These are phyloP conservation scores for Nothoprocta pentlandii DNA, from an alignment of 2,113 vertebrate species.

Conservation along the genomic window DNA sequence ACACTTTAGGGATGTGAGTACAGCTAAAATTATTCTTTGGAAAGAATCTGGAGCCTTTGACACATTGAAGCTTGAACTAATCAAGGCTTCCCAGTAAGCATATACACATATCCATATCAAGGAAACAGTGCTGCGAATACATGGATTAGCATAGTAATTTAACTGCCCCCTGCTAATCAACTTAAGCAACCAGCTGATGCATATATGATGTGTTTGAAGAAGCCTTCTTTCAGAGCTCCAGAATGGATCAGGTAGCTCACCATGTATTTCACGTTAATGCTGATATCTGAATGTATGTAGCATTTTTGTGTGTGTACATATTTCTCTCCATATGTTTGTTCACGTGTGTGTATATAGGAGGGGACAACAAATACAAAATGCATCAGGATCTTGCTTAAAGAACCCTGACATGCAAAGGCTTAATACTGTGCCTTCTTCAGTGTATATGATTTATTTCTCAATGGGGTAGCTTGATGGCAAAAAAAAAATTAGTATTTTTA, in stretches of 20 bases:
- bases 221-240: neutral
- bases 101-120: constrained; percentile 77
- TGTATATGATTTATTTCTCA: neutral
- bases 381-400: neutral
- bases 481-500: neutral
- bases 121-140: constrained; percentile 65
- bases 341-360: rapidly evolving
- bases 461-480: neutral
- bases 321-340: neutral
- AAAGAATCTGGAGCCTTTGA: constrained; percentile 78
- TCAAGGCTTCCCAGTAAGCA: constrained; percentile 75
- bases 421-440: rapidly evolving
- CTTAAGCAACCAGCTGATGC: constrained; percentile 73
- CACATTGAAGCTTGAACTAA: constrained; percentile 77
- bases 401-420: neutral
- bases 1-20: constrained; percentile 74
- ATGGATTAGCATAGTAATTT: constrained; percentile 81
- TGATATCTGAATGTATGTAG: rapidly evolving
- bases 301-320: rapidly evolving
- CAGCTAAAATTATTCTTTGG: constrained; percentile 80
- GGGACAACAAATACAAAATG: neutral
- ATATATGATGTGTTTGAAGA: constrained; percentile 23
- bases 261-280: neutral
- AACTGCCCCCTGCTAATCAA: constrained; percentile 75
- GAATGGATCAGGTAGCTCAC: constrained; percentile 24